Conservation (phyloP, 2,113 vertebrate genomes). For the Silurus meridionalis region DNA sequence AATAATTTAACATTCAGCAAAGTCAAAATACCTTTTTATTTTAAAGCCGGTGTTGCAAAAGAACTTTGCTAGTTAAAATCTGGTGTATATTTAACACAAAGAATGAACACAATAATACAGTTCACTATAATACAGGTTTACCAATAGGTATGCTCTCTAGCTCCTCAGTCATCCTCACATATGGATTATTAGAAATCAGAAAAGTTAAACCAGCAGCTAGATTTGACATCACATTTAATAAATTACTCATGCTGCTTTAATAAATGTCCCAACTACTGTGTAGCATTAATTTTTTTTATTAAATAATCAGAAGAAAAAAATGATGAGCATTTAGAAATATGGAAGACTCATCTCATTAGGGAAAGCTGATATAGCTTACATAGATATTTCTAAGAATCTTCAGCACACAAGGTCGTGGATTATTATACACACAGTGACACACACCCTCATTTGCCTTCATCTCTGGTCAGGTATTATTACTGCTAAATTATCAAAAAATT, state of each 20-base stretch:
- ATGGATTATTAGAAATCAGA: slow-evolving; percentile 69
- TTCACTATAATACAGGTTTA: slow-evolving; percentile 29
- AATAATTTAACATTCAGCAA: neutral
- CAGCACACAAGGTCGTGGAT: slow-evolving; percentile 81
- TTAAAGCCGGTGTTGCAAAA: neutral
- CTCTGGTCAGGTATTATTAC: slow-evolving; percentile 78
- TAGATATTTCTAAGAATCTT: slow-evolving; percentile 93
- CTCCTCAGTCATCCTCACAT: slow-evolving; percentile 60
- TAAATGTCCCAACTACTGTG: slow-evolving; percentile 87
- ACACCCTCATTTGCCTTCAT: slow-evolving; percentile 57
- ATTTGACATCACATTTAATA: slow-evolving; percentile 95
- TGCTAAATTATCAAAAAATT: slow-evolving; percentile 88
- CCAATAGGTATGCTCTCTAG: neutral
- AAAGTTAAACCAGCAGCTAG: slow-evolving; percentile 99
- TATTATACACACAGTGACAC: slow-evolving; percentile 74
- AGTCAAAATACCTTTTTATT: neutral
- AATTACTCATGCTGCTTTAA: slow-evolving; percentile 99
- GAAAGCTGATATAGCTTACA: slow-evolving; percentile 68
- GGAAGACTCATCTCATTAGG: slow-evolving; percentile 98
- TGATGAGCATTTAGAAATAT: slow-evolving; percentile 75
- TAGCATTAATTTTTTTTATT: slow-evolving; percentile 75
- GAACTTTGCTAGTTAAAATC: slow-evolving; percentile 6
- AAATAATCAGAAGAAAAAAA: slow-evolving; percentile 92
- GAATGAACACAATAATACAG: slow-evolving; percentile 15
- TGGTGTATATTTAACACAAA: neutral